Evolutionary conservation across 2,113 vertebrate species (phyloP), one percentile per base, ranked within the genome.

Genomic region (Odocoileus virginianus): DNA sequence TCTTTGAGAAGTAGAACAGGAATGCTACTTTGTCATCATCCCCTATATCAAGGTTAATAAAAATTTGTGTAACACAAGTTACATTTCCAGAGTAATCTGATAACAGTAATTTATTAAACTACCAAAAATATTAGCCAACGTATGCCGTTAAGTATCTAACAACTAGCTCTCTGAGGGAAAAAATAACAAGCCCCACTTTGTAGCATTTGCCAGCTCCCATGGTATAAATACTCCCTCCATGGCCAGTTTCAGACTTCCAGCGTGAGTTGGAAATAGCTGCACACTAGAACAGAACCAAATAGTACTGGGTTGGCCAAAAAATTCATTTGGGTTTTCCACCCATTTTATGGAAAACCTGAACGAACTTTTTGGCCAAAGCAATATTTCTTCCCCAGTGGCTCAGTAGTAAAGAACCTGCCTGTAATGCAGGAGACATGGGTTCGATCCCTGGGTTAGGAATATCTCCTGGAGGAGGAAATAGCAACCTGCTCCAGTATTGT

Each of bases 1-100:
- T 36, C 83, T 90, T 74, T 91, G 93, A 67, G 52, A 92, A 67
- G 71, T 21, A 45, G 52, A 40, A 90, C 27, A 94, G 84, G 82
- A 86, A 96, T 67, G 30, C 12, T 95, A 89, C 76, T 78, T 93
- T 61, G 17, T 30, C 45, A 87, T 90, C 30, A 86, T 52, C 40
- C 79, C 47, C 84, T 88, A 67, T 50, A 61, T 95, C 81, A 61
- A 96, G 50, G 36, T 55, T 91, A 93, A 96, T 92, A 71, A 96
- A 95, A 94, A 95, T 57, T n/a, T 96, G 12, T 47, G 79, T 94
- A 89, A 91, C 30, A 76, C 10, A 27, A 94, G 43, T 90, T 90
- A 78, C 21, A 54, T 91, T 79, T 95, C 52, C 23, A n/a, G 54
- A 30, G 36, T 45, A 74, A 89, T 76, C 40, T 85, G 17, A 43